phyloP scores from a whole-genome alignment of 2,113 vertebrate genomes.

The Ciconia stormi region DNA sequence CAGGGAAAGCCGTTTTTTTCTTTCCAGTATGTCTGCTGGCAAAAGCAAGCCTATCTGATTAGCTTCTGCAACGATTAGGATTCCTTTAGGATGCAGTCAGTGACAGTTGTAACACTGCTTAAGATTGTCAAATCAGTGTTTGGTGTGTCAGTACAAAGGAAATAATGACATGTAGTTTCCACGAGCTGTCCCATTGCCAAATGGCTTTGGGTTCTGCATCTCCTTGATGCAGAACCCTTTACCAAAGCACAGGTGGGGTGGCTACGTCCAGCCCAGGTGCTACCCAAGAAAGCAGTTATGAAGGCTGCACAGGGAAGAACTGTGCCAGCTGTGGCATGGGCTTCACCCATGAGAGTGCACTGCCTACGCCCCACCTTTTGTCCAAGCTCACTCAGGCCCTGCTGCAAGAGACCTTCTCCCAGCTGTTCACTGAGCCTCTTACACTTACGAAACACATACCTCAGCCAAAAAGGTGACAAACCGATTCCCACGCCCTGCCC shows the following conservation, averaged over 20 bases:
- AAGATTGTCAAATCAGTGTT: not conserved
- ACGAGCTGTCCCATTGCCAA: not conserved
- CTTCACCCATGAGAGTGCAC: rapidly evolving
- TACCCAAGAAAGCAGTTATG: not conserved
- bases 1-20: not conserved
- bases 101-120: not conserved
- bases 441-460: not conserved
- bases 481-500: not conserved
- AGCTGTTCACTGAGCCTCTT: not conserved
- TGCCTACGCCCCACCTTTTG: not conserved
- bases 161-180: not conserved
- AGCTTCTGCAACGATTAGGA: not conserved
- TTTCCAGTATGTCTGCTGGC: not conserved
- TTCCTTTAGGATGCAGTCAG: not conserved
- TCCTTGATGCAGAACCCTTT: not conserved
- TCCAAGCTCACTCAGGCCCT: not conserved
- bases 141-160: not conserved
- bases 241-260: not conserved
- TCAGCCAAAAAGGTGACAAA: not conserved
- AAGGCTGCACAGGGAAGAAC: not conserved
- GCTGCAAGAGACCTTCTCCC: not conserved
- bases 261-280: not conserved
- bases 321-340: not conserved
- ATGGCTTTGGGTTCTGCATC: not conserved
- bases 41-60: not conserved